Conservation (phyloP, 2,888 invertebrate genomes). For the Steinernema scapterisci region DNA sequence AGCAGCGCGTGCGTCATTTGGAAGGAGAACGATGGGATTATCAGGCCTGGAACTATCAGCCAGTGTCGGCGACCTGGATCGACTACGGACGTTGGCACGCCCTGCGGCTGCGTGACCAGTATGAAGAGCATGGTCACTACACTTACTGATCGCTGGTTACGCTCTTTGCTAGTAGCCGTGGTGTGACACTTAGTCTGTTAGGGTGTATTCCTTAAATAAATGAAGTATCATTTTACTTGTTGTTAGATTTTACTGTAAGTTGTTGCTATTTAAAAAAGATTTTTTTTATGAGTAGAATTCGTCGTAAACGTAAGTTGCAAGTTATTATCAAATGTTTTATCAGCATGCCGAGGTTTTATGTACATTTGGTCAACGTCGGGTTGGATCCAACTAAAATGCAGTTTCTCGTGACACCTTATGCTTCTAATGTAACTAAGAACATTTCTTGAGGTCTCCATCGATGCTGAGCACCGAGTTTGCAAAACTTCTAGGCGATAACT, state of each 20-base stretch:
- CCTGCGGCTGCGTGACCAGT: conserved; percentile 54
- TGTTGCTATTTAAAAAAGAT: too few species aligned
- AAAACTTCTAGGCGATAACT: neutral
- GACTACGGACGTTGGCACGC: conserved; percentile 59
- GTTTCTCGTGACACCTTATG: neutral
- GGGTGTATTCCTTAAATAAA: conserved; percentile 20
- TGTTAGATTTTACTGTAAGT: too few species aligned
- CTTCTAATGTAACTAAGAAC: too few species aligned
- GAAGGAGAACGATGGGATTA: conserved; percentile 65
- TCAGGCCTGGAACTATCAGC: conserved; percentile 63
- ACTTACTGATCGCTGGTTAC: conserved; percentile 42
- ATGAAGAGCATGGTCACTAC: conserved; percentile 62
- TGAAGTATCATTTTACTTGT: neutral
- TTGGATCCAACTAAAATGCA: neutral
- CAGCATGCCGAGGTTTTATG: conserved; percentile 2
- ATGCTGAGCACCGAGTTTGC: neutral
- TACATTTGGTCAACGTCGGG: neutral
- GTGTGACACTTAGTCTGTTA: neutral
- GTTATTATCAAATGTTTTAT: conserved; percentile 1
- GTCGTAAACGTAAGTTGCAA: too few species aligned
- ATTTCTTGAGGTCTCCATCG: conserved; percentile 18
- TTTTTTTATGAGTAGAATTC: too few species aligned
- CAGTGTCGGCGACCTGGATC: conserved; percentile 63
- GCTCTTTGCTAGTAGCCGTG: neutral
- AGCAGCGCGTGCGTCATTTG: conserved; percentile 63